phyloP scores from a whole-genome alignment of 1,140 invertebrate species.

The Apis mellifera region Amel_HAv3.1 CM009941.2:11465501-11466000 shows the following conservation, averaged over 20 bases:
- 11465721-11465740: background rate
- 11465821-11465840: background rate
- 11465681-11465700: background rate
- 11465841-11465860: background rate
- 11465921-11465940: background rate
- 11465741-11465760: background rate
- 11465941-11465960: background rate
- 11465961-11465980: background rate
- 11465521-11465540: no score
- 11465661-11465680: background rate
- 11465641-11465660: background rate
- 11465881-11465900: background rate
- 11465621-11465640: background rate
- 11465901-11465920: background rate
- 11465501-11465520: no score
- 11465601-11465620: no score
- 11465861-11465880: background rate
- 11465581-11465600: no score
- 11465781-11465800: background rate
- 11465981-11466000: background rate
- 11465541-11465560: no score
- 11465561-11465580: no score
- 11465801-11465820: background rate
- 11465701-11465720: background rate
- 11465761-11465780: conserved; percentile 12